phyloP scores from a whole-genome alignment of 2,888 invertebrate genomes.

The Lottia scabra region DNA sequence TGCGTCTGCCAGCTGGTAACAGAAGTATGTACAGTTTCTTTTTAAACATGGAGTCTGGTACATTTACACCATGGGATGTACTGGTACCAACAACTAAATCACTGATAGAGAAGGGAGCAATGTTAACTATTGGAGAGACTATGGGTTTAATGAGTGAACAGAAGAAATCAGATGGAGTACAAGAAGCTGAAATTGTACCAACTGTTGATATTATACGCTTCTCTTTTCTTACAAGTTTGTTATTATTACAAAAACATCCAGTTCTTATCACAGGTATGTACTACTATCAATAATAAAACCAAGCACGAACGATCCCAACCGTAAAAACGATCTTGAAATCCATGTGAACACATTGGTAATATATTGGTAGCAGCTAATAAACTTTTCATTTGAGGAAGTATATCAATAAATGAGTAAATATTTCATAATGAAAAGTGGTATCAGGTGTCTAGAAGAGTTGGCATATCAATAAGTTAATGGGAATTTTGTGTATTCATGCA shows the following conservation, averaged over 20 bases:
- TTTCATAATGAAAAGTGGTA: no score
- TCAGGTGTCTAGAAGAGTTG: no score
- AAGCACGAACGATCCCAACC: no score
- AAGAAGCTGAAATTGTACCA: constrained; percentile 62
- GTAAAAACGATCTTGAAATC: no score
- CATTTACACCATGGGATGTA: constrained; percentile 66
- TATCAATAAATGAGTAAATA: no score
- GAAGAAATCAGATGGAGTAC: constrained; percentile 35
- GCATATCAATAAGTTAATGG: no score
- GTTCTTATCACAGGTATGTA: constrained; percentile 66
- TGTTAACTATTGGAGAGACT: constrained; percentile 65
- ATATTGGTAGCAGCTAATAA: no score
- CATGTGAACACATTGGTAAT: no score
- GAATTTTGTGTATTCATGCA: no score
- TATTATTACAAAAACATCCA: constrained; percentile 64
- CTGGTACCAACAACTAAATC: constrained; percentile 66
- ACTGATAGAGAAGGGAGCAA: constrained; percentile 65
- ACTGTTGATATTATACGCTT: constrained; percentile 69
- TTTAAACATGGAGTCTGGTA: constrained; percentile 67
- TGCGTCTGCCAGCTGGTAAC: constrained; percentile 66
- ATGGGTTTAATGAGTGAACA: constrained; percentile 51
- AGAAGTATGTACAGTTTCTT: constrained; percentile 68
- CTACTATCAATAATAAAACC: no score
- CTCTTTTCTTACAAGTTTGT: constrained; percentile 63
- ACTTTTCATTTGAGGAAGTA: no score